Base-by-base conservation (phyloP, 2,888 invertebrate species). In the Cistogaster globosa region DNA sequence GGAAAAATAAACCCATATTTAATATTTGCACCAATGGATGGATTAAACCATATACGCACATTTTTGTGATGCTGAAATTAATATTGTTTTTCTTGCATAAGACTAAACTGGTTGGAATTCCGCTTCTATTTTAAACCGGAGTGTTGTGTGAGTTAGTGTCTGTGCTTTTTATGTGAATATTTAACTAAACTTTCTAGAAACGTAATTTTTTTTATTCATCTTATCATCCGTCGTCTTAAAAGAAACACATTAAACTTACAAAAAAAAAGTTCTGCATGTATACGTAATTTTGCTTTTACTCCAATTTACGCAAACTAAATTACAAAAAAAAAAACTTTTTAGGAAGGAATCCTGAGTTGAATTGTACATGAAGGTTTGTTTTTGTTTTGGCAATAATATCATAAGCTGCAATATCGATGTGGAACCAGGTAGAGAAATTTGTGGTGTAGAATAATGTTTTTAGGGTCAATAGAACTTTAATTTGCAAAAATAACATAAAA, bases 251-350 rank as follows among this genome's bases (percentile, higher is more conserved):
- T 55, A 18, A 75, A 82, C n/a, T n/a, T n/a, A n/a, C n/a, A n/a
- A 32, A 32, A 32, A 32, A 5, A 6, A 32, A 32, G 6, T 51
- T 75, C 71, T 71, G 71, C 84, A 87, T 82, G 85, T 87, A 87
- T 87, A 87, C 87, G 86, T 86, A 86, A 78, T 86, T 79, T 77
- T 78, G 58, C 42, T 80, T 58, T 68, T 74, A 60, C 60, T 45
- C 11, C 22, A 22, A 38, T 18, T 51, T 58, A 51, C 12, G 58
- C 5, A 67, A 65, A 36, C 53, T 32, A 36, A 48, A 22, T n/a
- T 32, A 12, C 2, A 20, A 42, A 8, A 7, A n/a, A n/a, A n/a
- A n/a, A n/a, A n/a, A 18, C 26, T 57, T 22, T 22, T n/a, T 14
- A 22, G 63, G 71, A 79, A 45, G 48, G 71, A 48, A 11, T 45